Percentiles rank a stretch among this genome's conserved stretches.
Conservation (phyloP, 2,888 invertebrate genomes). For the Fragum whitleyi region DNA sequence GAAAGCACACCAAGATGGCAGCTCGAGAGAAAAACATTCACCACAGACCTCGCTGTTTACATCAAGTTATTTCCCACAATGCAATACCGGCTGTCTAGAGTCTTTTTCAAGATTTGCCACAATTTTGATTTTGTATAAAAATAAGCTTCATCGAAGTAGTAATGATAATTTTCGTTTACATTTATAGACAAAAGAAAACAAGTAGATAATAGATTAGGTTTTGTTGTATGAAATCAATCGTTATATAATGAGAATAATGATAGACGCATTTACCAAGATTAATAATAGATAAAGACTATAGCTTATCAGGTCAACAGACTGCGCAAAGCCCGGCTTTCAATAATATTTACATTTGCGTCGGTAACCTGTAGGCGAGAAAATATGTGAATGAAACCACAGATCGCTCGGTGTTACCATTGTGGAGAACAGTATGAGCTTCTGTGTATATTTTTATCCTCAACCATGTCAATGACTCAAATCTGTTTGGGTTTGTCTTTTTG, state of each 20-base stretch:
- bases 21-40: conserved; percentile 79
- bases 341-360: conserved; percentile 63
- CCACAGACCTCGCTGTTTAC: conserved; percentile 80
- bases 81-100: conserved; percentile 66
- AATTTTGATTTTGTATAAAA: no score
- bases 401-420: no score
- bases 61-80: conserved; percentile 80
- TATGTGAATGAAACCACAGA: conserved; percentile 19
- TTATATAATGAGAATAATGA: no score
- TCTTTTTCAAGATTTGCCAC: conserved; percentile 25
- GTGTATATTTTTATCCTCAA: no score
- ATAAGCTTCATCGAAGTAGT: no score
- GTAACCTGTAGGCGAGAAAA: neutral
- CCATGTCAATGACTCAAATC: no score
- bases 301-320: conserved; percentile 21
- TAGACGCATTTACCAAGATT: no score
- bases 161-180: no score
- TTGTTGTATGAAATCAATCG: no score
- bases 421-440: no score
- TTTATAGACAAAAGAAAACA: neutral
- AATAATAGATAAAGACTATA: conserved; percentile 59
- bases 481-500: no score
- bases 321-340: conserved; percentile 53
- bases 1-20: conserved; percentile 81
- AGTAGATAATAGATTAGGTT: neutral